These are phyloP conservation scores for Cydia splendana DNA, from an alignment of 1,140 invertebrate species.

Conservation along the genomic window DNA sequence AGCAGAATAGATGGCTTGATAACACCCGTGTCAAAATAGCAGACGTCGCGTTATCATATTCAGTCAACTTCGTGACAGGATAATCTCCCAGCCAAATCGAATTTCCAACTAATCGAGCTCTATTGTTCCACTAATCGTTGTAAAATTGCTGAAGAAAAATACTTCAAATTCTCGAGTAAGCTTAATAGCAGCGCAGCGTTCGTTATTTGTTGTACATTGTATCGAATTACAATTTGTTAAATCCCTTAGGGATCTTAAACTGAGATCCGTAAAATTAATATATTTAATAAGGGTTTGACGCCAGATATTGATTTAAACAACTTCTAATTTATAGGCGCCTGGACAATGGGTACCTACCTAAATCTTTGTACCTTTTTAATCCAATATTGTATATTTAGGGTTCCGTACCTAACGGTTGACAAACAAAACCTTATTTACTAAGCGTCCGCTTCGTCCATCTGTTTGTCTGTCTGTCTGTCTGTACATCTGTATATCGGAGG, in stretches of 20 bases:
- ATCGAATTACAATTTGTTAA: constrained; percentile 27
- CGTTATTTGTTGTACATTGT: constrained; percentile 19
- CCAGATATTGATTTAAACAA: background rate
- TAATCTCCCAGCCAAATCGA: constrained; percentile 66
- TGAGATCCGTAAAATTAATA: constrained; percentile 29
- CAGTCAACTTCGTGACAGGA: constrained; percentile 55
- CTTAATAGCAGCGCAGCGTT: constrained; percentile 5
- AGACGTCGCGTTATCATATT: constrained; percentile 47
- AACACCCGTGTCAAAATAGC: constrained; percentile 41
- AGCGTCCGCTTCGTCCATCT: too few species aligned
- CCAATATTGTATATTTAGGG: too few species aligned
- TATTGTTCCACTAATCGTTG: constrained; percentile 46
- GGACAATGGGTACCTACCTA: background rate
- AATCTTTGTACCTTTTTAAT: background rate
- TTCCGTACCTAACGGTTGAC: too few species aligned
- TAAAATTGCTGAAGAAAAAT: constrained; percentile 19
- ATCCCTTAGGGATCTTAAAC: constrained; percentile 16
- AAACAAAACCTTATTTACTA: too few species aligned
- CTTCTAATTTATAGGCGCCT: background rate
- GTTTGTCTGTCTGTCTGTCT: too few species aligned
- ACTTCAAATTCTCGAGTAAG: constrained; percentile 4
- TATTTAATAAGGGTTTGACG: constrained; percentile 14
- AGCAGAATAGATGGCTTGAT: constrained; percentile 29
- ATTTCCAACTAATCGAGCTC: constrained; percentile 62
- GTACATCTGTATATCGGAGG: too few species aligned